These are phyloP conservation scores for Lumbricus terrestris DNA, from an alignment of 2,888 invertebrate genomes.

Conservation along the genomic window DNA sequence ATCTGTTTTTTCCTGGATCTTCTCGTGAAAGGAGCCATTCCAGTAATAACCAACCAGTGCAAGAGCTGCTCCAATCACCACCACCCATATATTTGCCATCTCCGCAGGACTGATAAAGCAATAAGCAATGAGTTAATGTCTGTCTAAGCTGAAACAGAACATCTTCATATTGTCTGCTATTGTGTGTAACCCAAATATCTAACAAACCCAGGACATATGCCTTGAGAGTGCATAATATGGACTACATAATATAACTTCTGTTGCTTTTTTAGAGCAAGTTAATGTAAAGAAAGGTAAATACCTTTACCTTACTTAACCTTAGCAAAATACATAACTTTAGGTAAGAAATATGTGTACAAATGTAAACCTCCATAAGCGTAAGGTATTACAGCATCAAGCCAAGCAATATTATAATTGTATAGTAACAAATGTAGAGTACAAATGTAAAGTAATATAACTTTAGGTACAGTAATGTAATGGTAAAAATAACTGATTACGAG, in stretches of 20 bases:
- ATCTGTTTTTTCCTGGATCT: neutral
- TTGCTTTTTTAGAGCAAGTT: too few species aligned
- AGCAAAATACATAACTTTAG: too few species aligned
- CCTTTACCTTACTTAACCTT: too few species aligned
- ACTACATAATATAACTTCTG: too few species aligned
- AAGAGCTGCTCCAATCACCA: neutral
- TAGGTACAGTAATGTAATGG: neutral
- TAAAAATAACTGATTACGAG: neutral
- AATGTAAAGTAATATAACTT: neutral
- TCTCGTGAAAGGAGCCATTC: neutral
- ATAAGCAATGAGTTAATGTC: too few species aligned
- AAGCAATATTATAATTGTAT: neutral
- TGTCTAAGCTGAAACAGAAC: too few species aligned
- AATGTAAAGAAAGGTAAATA: too few species aligned
- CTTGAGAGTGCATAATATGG: too few species aligned
- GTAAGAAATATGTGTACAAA: too few species aligned
- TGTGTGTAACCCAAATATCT: neutral
- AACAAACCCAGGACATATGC: neutral
- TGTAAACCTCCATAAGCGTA: too few species aligned
- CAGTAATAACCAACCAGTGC: conserved; percentile 16
- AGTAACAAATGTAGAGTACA: neutral
- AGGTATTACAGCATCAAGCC: too few species aligned
- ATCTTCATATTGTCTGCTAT: neutral
- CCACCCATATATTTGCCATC: neutral
- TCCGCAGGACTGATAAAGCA: neutral